phyloP scores from a whole-genome alignment of 2,797 vertebrate species.

The Peromyscus eremicus region DNA sequence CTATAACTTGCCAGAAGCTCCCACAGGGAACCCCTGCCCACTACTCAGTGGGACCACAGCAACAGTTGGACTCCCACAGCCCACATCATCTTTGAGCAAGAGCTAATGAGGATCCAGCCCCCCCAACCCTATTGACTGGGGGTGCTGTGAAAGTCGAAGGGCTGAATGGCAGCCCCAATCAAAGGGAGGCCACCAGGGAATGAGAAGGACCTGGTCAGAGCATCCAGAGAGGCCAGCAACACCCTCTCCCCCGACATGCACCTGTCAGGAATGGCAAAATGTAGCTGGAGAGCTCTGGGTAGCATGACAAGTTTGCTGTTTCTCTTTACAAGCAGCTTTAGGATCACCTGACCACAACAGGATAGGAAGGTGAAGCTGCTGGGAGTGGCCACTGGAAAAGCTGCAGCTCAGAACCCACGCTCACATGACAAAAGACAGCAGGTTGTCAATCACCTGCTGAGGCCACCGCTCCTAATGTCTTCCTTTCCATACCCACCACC shows the following conservation, averaged over 20 bases:
- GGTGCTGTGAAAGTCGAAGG: background rate
- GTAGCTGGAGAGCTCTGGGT: no score
- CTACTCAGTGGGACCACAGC: background rate
- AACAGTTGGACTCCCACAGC: background rate
- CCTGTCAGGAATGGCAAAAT: background rate
- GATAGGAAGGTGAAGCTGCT: background rate
- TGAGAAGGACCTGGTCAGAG: background rate
- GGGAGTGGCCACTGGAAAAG: background rate
- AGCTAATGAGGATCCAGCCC: background rate
- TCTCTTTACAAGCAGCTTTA: background rate
- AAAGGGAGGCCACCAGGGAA: background rate
- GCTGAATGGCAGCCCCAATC: no score
- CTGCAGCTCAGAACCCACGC: background rate
- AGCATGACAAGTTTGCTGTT: background rate
- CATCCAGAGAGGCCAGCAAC: background rate
- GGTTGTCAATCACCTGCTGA: background rate
- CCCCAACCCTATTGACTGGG: background rate
- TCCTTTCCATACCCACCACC: background rate
- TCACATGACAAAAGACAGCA: background rate
- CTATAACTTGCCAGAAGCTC: background rate
- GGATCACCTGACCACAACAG: background rate
- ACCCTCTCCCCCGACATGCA: no score
- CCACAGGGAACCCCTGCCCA: accelerated
- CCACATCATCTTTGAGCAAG: no score
- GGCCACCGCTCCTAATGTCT: no score